phyloP scores from a whole-genome alignment of 2,113 vertebrate species.

The Tringa solitaria region DNA sequence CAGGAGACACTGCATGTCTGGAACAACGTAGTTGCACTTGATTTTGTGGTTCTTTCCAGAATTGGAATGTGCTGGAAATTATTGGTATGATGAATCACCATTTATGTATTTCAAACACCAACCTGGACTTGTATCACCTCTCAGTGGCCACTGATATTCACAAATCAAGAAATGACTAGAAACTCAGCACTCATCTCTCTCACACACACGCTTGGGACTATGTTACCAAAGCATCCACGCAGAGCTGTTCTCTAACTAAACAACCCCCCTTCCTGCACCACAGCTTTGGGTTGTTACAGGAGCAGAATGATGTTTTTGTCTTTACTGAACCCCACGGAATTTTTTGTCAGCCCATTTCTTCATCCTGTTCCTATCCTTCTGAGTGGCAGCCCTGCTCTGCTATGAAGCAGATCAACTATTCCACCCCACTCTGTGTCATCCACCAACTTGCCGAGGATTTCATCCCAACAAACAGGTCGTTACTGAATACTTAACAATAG shows the following conservation, averaged over 20 bases:
- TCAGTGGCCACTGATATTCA: neutral
- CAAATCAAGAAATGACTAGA: neutral
- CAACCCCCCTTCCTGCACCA: neutral
- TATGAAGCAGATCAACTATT: neutral
- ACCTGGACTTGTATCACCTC: neutral
- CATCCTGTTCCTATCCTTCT: neutral
- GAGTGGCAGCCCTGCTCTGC: neutral
- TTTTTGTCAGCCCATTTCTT: neutral
- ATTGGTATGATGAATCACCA: neutral
- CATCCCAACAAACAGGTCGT: neutral
- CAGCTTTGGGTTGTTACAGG: neutral
- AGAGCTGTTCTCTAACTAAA: neutral
- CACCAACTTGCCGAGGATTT: neutral
- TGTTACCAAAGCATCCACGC: neutral
- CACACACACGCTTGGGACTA: neutral
- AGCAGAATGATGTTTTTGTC: fast-evolving
- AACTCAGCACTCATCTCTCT: neutral
- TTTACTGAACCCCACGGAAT: neutral
- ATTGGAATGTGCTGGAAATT: neutral
- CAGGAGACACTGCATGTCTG: neutral
- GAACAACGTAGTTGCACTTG: neutral
- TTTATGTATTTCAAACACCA: neutral
- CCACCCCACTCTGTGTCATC: neutral
- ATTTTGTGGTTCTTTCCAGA: neutral
- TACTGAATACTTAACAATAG: neutral